Evolutionary conservation across 37 sponge, comb jelly and placozoan species (phyloP).

Genomic region (Chondrosia reniformis): DNA sequence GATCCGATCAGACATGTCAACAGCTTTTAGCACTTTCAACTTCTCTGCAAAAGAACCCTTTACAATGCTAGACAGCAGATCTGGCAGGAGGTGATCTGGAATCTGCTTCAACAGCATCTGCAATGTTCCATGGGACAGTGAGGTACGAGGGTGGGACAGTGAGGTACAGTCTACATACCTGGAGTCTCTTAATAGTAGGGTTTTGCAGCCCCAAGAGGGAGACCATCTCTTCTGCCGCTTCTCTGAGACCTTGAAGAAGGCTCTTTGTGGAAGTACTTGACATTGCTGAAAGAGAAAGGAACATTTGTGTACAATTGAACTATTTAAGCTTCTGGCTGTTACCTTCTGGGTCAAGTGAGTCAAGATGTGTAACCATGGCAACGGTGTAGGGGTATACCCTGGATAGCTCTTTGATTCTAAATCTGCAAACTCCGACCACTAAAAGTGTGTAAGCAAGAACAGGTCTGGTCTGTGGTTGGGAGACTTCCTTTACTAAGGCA

Average conservation of each 20-base stretch:
- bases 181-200: no score
- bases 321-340: no score
- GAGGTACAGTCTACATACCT: no score
- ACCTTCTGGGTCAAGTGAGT: slow-evolving; percentile 30
- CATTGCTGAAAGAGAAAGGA: no score
- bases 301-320: no score
- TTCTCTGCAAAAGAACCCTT: slow-evolving; percentile 60
- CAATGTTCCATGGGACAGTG: not conserved
- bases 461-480: slow-evolving; percentile 35
- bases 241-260: no score
- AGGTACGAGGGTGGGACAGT: not conserved
- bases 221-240: no score
- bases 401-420: slow-evolving; percentile 33
- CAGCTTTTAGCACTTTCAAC: slow-evolving; percentile 59
- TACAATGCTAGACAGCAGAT: slow-evolving; percentile 63
- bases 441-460: slow-evolving; percentile 37
- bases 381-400: slow-evolving; percentile 51
- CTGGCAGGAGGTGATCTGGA: slow-evolving; percentile 66
- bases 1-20: slow-evolving; percentile 39
- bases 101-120: slow-evolving; percentile 49
- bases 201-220: no score
- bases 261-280: no score
- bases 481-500: slow-evolving; percentile 46
- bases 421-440: slow-evolving; percentile 56
- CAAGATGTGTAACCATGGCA: slow-evolving; percentile 52